Evolutionary conservation across 2,113 vertebrate species (phyloP), one percentile per base, ranked within the genome.

Genomic region (Ammodytes marinus): DNA sequence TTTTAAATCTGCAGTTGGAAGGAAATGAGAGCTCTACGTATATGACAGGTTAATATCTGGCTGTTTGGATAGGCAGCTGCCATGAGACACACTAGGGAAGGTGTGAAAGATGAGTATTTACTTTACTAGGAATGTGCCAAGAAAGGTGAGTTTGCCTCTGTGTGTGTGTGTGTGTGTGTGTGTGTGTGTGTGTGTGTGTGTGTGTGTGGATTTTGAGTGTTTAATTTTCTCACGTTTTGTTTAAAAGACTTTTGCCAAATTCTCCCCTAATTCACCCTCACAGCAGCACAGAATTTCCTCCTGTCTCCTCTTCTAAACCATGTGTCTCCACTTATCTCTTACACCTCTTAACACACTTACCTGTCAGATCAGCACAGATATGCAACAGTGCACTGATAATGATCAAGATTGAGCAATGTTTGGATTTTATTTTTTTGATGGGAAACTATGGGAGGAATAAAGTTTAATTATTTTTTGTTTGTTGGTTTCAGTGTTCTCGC

Each of bases 31-130:
- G 63, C 19, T 65, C 40, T 49, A 35, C 13, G 67, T 73, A 12
- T 69, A 61, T 19, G 39, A 68, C 80, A 70, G 42, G 68, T 66
- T 71, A 55, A 79, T 53, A 60, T 77, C 53, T 37, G 61, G 37
- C 35, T 88, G 85, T 91, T 92, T 91, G 68, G 73, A 88, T 74
- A 81, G 85, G 75, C 67, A 80, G 72, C 86, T 84, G 73, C 69
- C 74, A 83, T 85, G 61, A 47, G 69, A 87, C 82, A 83, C 71
- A 55, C 77, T 39, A 40, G 72, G 69, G 74, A 84, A 92, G 81
- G 93, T 91, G 92, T 88, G 83, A 82, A 89, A 86, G 94, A 93
- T 88, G 77, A 89, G 88, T 93, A 92, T 93, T 93, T 93, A 93
- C 86, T 84, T 84, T 75, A 55, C 60, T 72, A 84, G 84, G 86